Base-by-base conservation (phyloP, 2,113 vertebrate genomes). In the Pangasianodon hypophthalmus region DNA sequence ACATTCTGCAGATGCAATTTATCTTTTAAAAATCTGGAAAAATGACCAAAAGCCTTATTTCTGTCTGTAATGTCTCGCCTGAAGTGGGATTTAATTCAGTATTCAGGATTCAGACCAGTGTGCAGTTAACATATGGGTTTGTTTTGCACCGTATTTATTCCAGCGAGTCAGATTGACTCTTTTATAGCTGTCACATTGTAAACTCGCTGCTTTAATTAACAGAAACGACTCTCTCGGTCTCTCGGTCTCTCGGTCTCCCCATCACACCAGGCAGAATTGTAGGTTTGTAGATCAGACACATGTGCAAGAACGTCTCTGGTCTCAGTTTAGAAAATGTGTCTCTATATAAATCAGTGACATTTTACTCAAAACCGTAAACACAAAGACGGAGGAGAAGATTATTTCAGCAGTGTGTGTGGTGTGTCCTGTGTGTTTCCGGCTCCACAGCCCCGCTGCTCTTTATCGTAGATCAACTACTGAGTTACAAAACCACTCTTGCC, bases 391-490 rank as follows among this genome's bases (percentile, higher is more conserved):
- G 41, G 0, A 44, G 71, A 37, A 44, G 71, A 6, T 19, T 19
- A 73, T 73, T 41, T 37, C 11, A 18, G 64, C 64, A 8, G 6
- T n/a, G 24, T 29, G 26, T 67, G 26, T 67, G 67, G 67, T 6
- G 32, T n/a, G 67, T 69, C 10, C 10, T 69, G 67, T 69, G n/a
- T 37, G 67, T 69, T 32, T 69, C 67, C n/a, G 13, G n/a, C n/a
- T 69, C 67, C n/a, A 37, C 11, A 69, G 13, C 73, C 44, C 71
- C 11, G 6, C 64, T 69, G 29, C 41, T 6, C 50, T 88, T 85
- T 67, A 90, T 80, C 85, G 21, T 87, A 85, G 44, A 90, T 88
- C 54, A 62, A 52, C 60, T 88, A 54, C 80, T 52, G 71, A 85
- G 86, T 90, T 90, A 79, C 81, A 44, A 11, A 50, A 1, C 14